Conservation (phyloP, 2,797 vertebrate species). For the Ispidina picta region DNA sequence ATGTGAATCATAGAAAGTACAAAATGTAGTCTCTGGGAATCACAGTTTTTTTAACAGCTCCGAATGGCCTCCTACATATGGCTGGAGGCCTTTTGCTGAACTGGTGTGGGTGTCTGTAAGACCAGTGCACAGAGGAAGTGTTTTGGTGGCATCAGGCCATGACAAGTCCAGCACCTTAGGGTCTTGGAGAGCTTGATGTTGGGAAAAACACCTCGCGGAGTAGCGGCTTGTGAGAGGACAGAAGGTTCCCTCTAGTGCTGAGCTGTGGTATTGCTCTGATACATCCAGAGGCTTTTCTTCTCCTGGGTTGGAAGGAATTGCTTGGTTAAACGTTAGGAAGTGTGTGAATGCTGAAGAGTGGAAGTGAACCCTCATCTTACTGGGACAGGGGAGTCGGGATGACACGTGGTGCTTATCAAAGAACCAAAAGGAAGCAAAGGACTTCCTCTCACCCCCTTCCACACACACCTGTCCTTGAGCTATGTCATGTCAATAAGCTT, state of each 20-base stretch:
- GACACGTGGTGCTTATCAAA: background rate
- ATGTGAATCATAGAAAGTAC: background rate
- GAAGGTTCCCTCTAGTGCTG: conserved; percentile 30
- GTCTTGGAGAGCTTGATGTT: background rate
- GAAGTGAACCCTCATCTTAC: background rate
- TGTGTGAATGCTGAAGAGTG: background rate
- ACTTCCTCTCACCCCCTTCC: background rate
- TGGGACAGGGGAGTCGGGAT: background rate
- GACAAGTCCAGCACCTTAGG: background rate
- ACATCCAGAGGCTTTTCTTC: background rate
- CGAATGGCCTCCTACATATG: background rate
- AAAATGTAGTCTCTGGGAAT: background rate
- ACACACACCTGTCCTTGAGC: background rate
- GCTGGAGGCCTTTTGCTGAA: background rate
- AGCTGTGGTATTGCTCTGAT: background rate
- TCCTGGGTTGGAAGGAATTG: background rate
- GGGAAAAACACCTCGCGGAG: background rate
- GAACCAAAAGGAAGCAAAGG: background rate
- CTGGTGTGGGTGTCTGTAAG: background rate
- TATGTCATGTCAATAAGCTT: background rate
- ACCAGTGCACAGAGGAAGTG: background rate
- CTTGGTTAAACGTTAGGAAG: background rate
- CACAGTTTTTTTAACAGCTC: background rate
- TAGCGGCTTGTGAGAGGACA: background rate
- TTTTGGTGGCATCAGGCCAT: background rate